Evolutionary conservation across 2,888 invertebrate species (phyloP).

Genomic region (Thelaira solivaga): DNA sequence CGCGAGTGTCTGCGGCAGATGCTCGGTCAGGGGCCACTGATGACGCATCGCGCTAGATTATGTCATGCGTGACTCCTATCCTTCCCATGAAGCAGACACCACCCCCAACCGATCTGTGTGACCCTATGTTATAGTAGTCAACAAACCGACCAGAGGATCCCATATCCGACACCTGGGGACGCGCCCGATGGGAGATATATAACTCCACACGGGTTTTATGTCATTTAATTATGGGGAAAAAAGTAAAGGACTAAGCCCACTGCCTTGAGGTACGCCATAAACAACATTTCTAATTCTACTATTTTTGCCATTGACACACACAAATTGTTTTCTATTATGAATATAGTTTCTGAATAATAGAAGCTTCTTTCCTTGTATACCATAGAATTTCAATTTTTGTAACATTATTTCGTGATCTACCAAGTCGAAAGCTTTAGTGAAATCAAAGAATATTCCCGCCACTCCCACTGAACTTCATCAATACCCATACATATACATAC

Average conservation of each 20-base stretch:
- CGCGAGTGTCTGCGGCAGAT: too few relatives aligned
- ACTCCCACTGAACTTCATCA: background rate
- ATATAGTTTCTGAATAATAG: background rate
- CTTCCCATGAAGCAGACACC: too few relatives aligned
- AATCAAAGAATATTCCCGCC: background rate
- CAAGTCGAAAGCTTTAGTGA: background rate
- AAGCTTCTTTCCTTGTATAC: background rate
- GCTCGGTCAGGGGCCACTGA: too few relatives aligned
- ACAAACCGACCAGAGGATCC: too few relatives aligned
- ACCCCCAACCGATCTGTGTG: too few relatives aligned
- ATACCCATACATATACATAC: too few relatives aligned
- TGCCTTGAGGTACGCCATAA: conserved; percentile 1
- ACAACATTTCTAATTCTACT: background rate
- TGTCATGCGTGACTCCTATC: too few relatives aligned
- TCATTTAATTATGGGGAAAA: background rate
- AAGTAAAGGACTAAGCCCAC: background rate
- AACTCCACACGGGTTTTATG: too few relatives aligned
- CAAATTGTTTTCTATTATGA: background rate
- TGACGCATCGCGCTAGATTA: too few relatives aligned
- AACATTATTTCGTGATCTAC: background rate
- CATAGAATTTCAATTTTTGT: background rate
- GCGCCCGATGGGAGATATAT: too few relatives aligned
- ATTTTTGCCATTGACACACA: background rate
- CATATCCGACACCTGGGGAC: too few relatives aligned
- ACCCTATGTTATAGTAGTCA: too few relatives aligned